Conservation (phyloP, 2,113 vertebrate genomes). For the Brachyhypopomus gauderio region DNA sequence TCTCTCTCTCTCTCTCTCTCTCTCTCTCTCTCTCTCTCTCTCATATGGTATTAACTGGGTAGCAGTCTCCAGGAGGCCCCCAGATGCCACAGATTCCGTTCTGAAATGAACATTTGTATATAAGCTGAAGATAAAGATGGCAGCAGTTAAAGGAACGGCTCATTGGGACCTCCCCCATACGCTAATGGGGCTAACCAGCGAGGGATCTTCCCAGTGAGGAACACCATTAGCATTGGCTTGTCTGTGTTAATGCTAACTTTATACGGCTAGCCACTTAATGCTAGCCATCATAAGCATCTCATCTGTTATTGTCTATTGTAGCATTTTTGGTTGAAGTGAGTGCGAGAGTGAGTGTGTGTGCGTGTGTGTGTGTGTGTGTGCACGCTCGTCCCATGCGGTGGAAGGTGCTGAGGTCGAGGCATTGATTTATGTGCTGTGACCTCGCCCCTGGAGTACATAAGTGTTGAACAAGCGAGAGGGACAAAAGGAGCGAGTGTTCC, state of each 20-base stretch:
- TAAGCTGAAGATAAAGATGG: constrained; percentile 1
- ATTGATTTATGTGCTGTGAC: constrained; percentile 66
- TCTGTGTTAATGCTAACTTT: too few relatives aligned
- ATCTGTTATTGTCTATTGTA: too few relatives aligned
- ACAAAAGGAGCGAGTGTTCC: constrained; percentile 74
- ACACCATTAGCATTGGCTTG: too few relatives aligned
- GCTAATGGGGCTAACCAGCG: too few relatives aligned
- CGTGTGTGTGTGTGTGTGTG: constrained; percentile 20
- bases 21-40: constrained; percentile 47
- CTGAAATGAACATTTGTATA: constrained; percentile 27
- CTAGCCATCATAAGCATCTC: too few relatives aligned
- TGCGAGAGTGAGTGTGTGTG: constrained; percentile 15
- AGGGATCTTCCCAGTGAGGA: too few relatives aligned
- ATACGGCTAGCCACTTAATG: too few relatives aligned
- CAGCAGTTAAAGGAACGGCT: background rate
- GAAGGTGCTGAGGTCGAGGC: constrained; percentile 49
- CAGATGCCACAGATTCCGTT: constrained; percentile 66
- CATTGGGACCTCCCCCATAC: too few relatives aligned
- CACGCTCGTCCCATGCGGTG: background rate
- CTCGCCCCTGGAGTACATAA: constrained; percentile 75
- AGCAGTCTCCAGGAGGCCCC: constrained; percentile 54
- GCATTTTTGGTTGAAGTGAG: too few relatives aligned
- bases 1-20: constrained; percentile 42
- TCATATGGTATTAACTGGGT: constrained; percentile 69
- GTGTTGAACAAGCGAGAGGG: constrained; percentile 73